Percentiles rank a stretch among this genome's conserved stretches.
Evolutionary conservation across 2,888 invertebrate genomes (phyloP).

Genomic region (Agriotes lineatus): DNA sequence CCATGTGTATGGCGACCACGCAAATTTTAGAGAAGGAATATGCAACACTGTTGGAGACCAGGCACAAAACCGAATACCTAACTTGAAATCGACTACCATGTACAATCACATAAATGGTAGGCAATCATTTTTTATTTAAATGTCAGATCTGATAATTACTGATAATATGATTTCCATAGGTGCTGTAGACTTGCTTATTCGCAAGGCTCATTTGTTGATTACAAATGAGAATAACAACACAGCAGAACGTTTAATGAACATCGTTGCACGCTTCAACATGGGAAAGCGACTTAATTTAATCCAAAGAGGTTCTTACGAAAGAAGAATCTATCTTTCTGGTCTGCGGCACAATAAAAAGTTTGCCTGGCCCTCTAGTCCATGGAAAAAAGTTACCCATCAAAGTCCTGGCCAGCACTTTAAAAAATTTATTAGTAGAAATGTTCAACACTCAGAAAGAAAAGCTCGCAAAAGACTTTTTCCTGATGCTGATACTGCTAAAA

Average conservation of each 20-base stretch:
- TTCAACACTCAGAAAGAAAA: neutral
- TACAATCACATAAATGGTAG: neutral
- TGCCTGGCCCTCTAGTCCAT: neutral
- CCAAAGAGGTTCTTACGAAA: constrained; percentile 28
- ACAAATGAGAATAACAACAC: neutral
- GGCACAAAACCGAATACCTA: constrained; percentile 2
- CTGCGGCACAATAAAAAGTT: constrained; percentile 6
- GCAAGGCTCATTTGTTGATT: neutral
- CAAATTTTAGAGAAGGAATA: constrained; percentile 9
- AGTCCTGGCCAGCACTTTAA: neutral
- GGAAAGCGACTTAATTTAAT: constrained; percentile 21
- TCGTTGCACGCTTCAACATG: constrained; percentile 1
- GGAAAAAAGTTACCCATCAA: neutral
- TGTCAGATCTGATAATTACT: neutral
- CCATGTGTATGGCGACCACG: constrained; percentile 2
- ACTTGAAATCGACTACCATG: constrained; percentile 16
- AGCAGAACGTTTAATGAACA: constrained; percentile 30
- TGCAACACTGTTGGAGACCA: constrained; percentile 18
- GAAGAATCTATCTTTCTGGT: constrained; percentile 6
- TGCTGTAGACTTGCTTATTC: neutral
- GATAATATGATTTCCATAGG: neutral
- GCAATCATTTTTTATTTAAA: neutral
- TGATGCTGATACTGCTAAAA: neutral
- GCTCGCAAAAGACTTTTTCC: neutral
- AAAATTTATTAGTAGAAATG: neutral